Evolutionary conservation across 2,797 vertebrate genomes (phyloP), one percentile per base, ranked within the genome.

Genomic region (Sebastes oblongus): DNA sequence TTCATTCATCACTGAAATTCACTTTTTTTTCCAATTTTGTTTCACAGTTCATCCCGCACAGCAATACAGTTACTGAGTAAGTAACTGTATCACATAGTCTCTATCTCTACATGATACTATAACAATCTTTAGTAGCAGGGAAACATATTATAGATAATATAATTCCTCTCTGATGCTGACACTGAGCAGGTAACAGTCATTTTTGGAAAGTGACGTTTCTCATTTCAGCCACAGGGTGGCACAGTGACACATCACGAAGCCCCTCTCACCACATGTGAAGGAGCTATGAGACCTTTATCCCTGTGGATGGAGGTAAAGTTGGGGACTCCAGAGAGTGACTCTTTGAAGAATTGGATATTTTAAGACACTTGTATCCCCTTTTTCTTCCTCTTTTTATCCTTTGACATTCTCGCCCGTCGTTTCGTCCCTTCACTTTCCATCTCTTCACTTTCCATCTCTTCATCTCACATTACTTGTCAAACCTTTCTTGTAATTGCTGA

Each of bases 171-270:
- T 27, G 22, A 54, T 20, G 12, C 7, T 74, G 4, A n/a, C 42
- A 54, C 14, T 34, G 20, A 60, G 27, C 22, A 59, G 22, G 2
- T 14, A 24, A 36, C 29, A 78, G 3, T 24, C 11, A 4, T 18
- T 54, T 65, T 20, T 39, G 6, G 6, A 56, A 59, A 61, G 22
- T 70, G 18, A 8, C 1, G 8, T 32, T 82, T 22, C 27, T 70
- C 5, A 25, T 81, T 86, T 73, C 32, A 20, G 56, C 90, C 93
- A 93, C 88, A 69, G 16, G 89, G 69, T 90, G 92, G 89, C 80
- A 27, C 61, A 80, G 36, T 82, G 30, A 8, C n/a, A 66, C 29
- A 0, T 22, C 39, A 11, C 9, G 46, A 2, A 1, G 7, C 13
- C 61, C 9, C 20, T 30, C 8, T 54, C 14, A 25, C 22, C 14